A percentile compares a stretch with the other conserved stretches of the same genome.
Evolutionary conservation across 2,797 vertebrate genomes (phyloP).

Genomic region (Danionella dracula): DNA sequence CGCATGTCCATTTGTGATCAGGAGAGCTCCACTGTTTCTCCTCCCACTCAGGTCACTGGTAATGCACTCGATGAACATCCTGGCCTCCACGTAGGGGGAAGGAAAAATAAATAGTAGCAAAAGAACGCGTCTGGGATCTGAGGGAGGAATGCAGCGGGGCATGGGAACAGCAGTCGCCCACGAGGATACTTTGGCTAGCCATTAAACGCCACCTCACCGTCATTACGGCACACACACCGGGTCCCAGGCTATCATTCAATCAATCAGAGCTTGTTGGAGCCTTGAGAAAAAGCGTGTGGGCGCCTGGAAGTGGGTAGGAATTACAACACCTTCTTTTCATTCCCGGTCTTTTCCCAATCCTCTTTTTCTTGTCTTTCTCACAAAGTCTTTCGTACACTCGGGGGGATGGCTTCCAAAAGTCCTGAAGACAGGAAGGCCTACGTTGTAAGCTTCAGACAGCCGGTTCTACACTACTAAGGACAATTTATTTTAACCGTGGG

Average conservation of each 20-base stretch:
- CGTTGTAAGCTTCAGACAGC: conserved; percentile 64
- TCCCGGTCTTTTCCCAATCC: conserved; percentile 16
- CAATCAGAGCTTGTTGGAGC: conserved; percentile 63
- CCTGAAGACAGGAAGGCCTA: conserved; percentile 63
- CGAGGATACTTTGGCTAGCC: conserved; percentile 74
- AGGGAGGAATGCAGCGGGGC: conserved; percentile 82
- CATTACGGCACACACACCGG: conserved; percentile 42
- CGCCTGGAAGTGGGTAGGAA: conserved; percentile 52
- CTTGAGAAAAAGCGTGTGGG: conserved; percentile 78
- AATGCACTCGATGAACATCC: conserved; percentile 84
- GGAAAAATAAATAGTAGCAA: conserved; percentile 66
- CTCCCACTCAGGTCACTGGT: conserved; percentile 80
- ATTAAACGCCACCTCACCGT: conserved; percentile 77
- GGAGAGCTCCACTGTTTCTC: conserved; percentile 70
- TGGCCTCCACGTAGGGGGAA: conserved; percentile 73
- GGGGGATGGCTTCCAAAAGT: conserved; percentile 52
- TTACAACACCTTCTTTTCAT: conserved; percentile 21
- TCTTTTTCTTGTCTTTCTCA: conserved; percentile 19
- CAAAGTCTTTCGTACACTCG: conserved; percentile 24
- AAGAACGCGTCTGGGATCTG: conserved; percentile 75
- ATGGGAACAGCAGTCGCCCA: conserved; percentile 82
- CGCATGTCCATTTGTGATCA: conserved; percentile 58
- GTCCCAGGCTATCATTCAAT: conserved; percentile 63
- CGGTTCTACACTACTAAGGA: conserved; percentile 64
- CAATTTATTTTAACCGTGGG: conserved; percentile 69